phyloP scores from a whole-genome alignment of 2,888 invertebrate genomes.

The Chrysina gloriosa region DNA sequence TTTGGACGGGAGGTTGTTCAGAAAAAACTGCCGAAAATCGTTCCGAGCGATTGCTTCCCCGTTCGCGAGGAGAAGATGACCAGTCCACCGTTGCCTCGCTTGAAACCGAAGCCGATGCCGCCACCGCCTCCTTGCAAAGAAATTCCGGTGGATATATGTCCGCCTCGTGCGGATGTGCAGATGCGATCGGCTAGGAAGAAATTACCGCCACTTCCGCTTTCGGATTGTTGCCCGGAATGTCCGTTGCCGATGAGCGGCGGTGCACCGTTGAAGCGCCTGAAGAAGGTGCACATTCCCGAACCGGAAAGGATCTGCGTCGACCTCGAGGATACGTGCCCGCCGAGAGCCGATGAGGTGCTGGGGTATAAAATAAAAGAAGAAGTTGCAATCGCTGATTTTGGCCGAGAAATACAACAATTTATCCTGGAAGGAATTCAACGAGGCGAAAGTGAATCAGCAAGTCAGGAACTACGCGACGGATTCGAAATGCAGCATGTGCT shows the following conservation, averaged over 20 bases:
- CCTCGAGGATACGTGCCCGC: conserved; percentile 23
- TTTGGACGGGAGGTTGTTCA: conserved; percentile 29
- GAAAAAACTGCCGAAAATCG: conserved; percentile 46
- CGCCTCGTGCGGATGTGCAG: conserved; percentile 44
- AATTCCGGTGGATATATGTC: conserved; percentile 5
- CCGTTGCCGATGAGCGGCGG: background rate
- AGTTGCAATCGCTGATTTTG: conserved; percentile 35
- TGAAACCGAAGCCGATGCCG: conserved; percentile 16
- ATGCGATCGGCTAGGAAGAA: conserved; percentile 41
- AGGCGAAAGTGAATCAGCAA: background rate
- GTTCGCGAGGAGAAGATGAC: conserved; percentile 13
- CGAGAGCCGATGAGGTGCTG: conserved; percentile 39
- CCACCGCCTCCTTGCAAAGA: background rate
- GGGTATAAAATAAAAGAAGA: conserved; percentile 40
- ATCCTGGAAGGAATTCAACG: conserved; percentile 31
- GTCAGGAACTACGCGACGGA: conserved; percentile 26
- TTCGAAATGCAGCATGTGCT: conserved; percentile 38
- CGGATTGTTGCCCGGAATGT: conserved; percentile 28
- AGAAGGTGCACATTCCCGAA: conserved; percentile 10
- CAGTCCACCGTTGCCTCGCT: conserved; percentile 18
- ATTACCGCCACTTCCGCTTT: conserved; percentile 7
- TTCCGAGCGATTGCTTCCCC: conserved; percentile 43
- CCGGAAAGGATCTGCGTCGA: background rate
- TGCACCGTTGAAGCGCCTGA: conserved; percentile 25
- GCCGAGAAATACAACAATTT: conserved; percentile 34